phyloP scores from a whole-genome alignment of 2,888 invertebrate species.

The Liopterus haemorrhoidalis region DNA sequence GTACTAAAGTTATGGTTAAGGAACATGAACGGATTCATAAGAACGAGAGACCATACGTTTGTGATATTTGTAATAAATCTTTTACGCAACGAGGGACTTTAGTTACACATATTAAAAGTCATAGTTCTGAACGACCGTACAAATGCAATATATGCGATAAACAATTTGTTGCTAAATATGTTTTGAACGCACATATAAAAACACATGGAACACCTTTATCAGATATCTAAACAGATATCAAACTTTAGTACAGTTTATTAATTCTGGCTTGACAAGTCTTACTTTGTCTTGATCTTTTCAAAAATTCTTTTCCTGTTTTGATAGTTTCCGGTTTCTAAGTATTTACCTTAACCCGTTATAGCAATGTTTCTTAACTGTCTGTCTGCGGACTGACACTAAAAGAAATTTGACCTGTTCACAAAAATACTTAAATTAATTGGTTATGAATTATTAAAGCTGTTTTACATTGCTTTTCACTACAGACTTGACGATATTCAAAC shows the following conservation, averaged over 20 bases:
- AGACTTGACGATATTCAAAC: no score
- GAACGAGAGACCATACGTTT: slow-evolving; percentile 25
- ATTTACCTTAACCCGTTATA: no score
- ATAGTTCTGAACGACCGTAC: slow-evolving; percentile 21
- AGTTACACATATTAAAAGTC: slow-evolving; percentile 19
- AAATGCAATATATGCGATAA: slow-evolving; percentile 21
- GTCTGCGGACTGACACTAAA: no score
- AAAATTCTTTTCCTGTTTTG: no score
- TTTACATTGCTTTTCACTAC: no score
- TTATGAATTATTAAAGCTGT: no score
- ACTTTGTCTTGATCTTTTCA: no score
- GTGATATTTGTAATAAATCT: slow-evolving; percentile 24
- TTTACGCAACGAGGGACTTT: slow-evolving; percentile 26
- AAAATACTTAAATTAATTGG: no score
- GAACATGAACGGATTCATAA: slow-evolving; percentile 24
- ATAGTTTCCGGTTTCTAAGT: slow-evolving; percentile 1
- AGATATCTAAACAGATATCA: slow-evolving; percentile 10
- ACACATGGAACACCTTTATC: slow-evolving; percentile 25
- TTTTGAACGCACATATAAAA: slow-evolving; percentile 22
- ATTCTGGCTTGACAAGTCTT: no score
- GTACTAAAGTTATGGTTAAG: not conserved
- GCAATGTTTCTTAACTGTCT: no score
- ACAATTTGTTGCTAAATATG: not conserved
- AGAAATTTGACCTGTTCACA: no score
- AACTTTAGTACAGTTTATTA: no score